Evolutionary conservation across 1,140 invertebrate species (phyloP), one percentile per base, ranked within the genome.

Genomic region (Drosophila triauraria): DNA sequence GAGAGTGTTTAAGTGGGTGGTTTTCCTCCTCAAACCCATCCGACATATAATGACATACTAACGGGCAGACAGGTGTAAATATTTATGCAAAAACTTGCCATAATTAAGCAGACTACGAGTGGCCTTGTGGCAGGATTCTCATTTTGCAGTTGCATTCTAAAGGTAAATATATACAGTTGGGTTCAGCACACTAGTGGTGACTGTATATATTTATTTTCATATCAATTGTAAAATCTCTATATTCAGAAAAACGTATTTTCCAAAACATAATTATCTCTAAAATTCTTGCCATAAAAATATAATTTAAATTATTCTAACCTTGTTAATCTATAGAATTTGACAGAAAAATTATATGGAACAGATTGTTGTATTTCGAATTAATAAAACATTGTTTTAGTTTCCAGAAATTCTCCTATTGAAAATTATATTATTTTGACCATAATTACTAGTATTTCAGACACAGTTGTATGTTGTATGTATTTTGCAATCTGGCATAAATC

Each of bases 101-200:
- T 72, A 72, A 72, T 79, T 72, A 79, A 65, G 68, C 59, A 72
- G 47, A 40, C 27, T 50, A 50, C n/a, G 51, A 70, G 35, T 50
- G 62, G 72, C 38, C 72, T 63, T 62, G 58, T 54, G 32, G 59
- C 10, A 30, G 44, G 61, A 42, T 57, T 27, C 17, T 9, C 54
- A 72, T 78, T 71, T 56, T 58, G 61, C 40, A 54, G 43, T 57
- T 69, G 44, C 53, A 44, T 12, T 62, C 32, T 9, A 25, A 38
- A 38, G 42, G 40, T 47, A 59, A 58, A 46, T 54, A 8, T 6
- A 30, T 27, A 40, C 32, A 54, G 7, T 38, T 54, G 51, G n/a
- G 51, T 4, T 54, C 13, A 23, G 23, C 7, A 0, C 9, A 23
- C 23, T 54, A 54, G 32, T 23, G 13, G 25, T 5, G 4, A 27